Evolutionary conservation across 2,113 vertebrate species (phyloP).

Genomic region (Sclerurus mexicanus): DNA sequence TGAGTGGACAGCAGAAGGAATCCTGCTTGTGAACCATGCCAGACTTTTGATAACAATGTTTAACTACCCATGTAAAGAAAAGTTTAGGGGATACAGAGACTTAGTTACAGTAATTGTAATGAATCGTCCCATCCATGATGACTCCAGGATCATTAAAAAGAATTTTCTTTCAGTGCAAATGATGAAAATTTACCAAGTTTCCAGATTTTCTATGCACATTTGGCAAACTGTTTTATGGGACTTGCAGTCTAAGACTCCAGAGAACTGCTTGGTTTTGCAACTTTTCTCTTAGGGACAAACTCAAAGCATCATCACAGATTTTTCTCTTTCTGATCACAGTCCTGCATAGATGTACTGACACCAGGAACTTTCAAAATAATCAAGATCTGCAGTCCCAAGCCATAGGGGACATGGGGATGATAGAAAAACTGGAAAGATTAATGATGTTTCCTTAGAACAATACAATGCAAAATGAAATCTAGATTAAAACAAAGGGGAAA

Average conservation of each 20-base stretch:
- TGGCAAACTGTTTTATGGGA: background rate
- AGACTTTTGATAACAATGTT: background rate
- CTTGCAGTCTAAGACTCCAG: background rate
- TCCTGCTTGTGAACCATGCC: background rate
- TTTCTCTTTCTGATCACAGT: background rate
- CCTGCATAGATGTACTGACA: background rate
- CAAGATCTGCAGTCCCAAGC: background rate
- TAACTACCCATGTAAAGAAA: background rate
- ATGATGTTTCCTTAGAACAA: background rate
- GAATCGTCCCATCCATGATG: background rate
- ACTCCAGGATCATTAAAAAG: background rate
- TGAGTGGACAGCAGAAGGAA: background rate
- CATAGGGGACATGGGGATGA: background rate
- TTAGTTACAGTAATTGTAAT: background rate
- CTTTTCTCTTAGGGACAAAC: background rate
- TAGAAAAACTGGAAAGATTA: background rate
- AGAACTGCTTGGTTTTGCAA: background rate
- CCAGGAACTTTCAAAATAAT: background rate
- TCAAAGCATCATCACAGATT: background rate
- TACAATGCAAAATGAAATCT: background rate
- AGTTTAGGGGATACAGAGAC: background rate
- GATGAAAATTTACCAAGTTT: background rate
- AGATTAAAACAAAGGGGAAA: background rate
- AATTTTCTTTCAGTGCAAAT: background rate
- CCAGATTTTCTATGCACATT: background rate